A percentile compares a stretch with the other conserved stretches of the same genome.
Conservation (phyloP, 2,888 invertebrate species). For the Erebia ligea region DNA sequence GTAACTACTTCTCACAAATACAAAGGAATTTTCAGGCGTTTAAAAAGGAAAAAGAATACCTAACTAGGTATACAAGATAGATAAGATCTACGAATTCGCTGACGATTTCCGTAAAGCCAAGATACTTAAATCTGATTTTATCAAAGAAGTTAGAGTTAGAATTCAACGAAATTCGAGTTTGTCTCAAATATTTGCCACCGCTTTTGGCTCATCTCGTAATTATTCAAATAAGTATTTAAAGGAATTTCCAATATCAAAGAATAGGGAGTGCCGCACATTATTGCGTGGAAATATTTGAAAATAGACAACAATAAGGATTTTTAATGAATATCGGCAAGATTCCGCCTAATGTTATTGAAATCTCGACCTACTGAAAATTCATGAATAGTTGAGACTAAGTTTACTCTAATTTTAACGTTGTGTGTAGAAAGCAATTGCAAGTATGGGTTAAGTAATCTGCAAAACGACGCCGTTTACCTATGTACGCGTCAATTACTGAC, state of each 20-base stretch:
- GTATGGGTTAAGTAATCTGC: no score
- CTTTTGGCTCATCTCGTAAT: constrained; percentile 30
- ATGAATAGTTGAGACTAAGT: not conserved
- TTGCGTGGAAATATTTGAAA: constrained; percentile 20
- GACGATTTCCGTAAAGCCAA: not conserved
- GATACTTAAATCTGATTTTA: constrained; percentile 1
- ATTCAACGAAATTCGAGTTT: constrained; percentile 36
- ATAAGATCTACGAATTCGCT: not conserved
- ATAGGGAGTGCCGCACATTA: constrained; percentile 16
- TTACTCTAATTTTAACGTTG: not conserved
- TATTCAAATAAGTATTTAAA: constrained; percentile 46
- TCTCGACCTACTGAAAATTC: not conserved
- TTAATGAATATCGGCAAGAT: constrained; percentile 11
- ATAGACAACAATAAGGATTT: constrained; percentile 17
- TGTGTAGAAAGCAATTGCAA: no score
- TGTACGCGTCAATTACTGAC: no score
- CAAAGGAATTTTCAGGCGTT: no score
- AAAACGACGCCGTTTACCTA: no score
- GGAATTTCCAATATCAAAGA: constrained; percentile 37
- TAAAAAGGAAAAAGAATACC: no score
- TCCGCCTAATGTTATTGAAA: constrained; percentile 5
- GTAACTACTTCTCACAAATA: no score
- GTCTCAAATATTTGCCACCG: constrained; percentile 11
- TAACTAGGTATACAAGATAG: no score
- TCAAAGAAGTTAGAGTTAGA: constrained; percentile 40